Percentiles rank a stretch among this genome's conserved stretches.
Evolutionary conservation across 2,888 invertebrate species (phyloP).

Genomic region (Erpobdella octoculata): DNA sequence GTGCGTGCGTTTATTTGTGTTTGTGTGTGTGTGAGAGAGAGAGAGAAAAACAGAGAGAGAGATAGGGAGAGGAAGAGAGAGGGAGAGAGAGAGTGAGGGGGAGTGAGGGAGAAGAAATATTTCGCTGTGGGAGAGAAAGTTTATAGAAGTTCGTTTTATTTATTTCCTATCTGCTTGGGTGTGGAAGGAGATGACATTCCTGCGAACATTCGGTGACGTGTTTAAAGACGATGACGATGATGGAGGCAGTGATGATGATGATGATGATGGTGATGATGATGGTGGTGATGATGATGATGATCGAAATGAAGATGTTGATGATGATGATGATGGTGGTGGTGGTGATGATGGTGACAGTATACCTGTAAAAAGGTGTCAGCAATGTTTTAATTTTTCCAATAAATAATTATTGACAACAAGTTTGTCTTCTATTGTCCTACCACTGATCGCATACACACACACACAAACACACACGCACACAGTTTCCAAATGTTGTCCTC

Average conservation of each 20-base stretch:
- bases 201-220: not conserved
- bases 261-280: conserved; percentile 5
- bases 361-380: not conserved
- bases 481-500: too few relatives aligned
- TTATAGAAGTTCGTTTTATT: not conserved
- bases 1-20: not conserved
- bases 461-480: too few relatives aligned
- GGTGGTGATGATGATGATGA: conserved; percentile 29
- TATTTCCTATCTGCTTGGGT: not conserved
- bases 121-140: not conserved
- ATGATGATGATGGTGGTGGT: conserved; percentile 26
- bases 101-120: not conserved
- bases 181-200: not conserved
- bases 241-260: not conserved
- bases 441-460: too few relatives aligned
- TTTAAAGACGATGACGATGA: not conserved
- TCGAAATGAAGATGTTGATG: conserved; percentile 26
- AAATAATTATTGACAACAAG: too few relatives aligned
- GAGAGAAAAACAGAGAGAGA: too few relatives aligned
- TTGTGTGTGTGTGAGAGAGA: not conserved
- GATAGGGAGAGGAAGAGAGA: too few relatives aligned
- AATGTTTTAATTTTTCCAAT: not conserved
- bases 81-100: not conserved
- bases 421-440: too few relatives aligned
- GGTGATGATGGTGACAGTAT: not conserved